These are phyloP conservation scores for Cichlasoma orientale DNA, from an alignment of 2,797 vertebrate genomes.

Conservation along the genomic window DNA sequence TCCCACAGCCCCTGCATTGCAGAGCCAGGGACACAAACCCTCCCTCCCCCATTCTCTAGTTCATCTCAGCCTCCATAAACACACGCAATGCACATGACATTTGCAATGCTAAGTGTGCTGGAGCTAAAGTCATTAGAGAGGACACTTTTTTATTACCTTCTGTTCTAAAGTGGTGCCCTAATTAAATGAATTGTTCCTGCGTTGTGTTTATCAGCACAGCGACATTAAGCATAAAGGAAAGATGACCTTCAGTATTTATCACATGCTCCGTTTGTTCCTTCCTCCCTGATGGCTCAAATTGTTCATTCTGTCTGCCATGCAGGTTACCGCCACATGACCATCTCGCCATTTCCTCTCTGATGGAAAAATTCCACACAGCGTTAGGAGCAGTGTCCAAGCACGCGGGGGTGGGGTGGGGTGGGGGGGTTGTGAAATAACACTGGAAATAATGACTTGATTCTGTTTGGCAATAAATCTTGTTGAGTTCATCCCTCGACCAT, in stretches of 20 bases:
- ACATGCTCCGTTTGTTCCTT: conserved; percentile 8
- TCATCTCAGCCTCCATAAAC: conserved; percentile 52
- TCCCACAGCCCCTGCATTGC: conserved; percentile 80
- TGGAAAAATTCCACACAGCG: conserved; percentile 53
- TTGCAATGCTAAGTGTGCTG: not conserved
- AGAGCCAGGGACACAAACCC: conserved; percentile 67
- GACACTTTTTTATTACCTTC: not conserved
- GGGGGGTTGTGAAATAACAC: conserved; percentile 61
- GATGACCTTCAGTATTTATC: conserved; percentile 44
- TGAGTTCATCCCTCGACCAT: conserved; percentile 3
- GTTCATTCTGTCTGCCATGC: conserved; percentile 21
- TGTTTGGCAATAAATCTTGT: conserved; percentile 37
- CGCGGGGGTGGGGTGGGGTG: conserved; percentile 7
- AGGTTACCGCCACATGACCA: conserved; percentile 8
- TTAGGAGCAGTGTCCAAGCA: conserved; percentile 37
- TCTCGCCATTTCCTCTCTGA: conserved; percentile 9
- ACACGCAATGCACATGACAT: conserved; percentile 10
- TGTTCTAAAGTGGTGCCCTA: not conserved
- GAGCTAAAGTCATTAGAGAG: not conserved
- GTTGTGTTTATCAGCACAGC: not conserved
- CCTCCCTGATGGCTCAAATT: conserved; percentile 16
- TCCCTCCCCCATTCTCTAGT: conserved; percentile 55
- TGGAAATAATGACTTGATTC: conserved; percentile 71
- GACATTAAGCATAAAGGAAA: conserved; percentile 1
- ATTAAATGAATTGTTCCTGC: not conserved